Conservation (phyloP, 1,140 invertebrate species). For the Drosophila arizonae region DNA sequence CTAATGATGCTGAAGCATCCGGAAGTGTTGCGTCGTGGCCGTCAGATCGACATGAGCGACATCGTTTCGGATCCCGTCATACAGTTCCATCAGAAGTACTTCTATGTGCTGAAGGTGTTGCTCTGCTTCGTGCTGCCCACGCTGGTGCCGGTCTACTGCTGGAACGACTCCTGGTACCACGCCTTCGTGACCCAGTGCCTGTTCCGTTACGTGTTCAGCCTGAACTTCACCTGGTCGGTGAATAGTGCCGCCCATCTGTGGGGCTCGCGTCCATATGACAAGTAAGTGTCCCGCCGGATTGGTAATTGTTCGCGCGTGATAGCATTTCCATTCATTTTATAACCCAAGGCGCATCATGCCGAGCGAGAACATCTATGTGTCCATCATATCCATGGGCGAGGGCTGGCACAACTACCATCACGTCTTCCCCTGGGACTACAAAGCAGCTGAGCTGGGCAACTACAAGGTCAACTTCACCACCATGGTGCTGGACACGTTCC, state of each 20-base stretch:
- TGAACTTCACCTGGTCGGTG: slow-evolving; percentile 95
- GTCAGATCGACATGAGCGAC: slow-evolving; percentile 90
- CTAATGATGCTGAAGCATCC: slow-evolving; percentile 93
- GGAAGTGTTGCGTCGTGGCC: slow-evolving; percentile 89
- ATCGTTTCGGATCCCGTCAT: slow-evolving; percentile 89
- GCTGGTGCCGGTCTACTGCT: slow-evolving; percentile 88
- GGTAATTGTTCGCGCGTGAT: not conserved
- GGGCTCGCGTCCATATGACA: slow-evolving; percentile 82
- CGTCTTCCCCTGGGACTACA: slow-evolving; percentile 92
- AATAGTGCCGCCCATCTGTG: slow-evolving; percentile 85
- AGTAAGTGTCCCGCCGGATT: slow-evolving; percentile 66
- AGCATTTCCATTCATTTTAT: not conserved
- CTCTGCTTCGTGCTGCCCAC: slow-evolving; percentile 91
- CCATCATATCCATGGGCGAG: slow-evolving; percentile 86
- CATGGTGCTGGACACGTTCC: slow-evolving; percentile 89
- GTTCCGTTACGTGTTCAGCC: slow-evolving; percentile 88
- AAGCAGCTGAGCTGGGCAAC: slow-evolving; percentile 86
- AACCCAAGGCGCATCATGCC: slow-evolving; percentile 86
- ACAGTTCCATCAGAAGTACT: slow-evolving; percentile 89
- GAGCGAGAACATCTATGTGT: slow-evolving; percentile 86
- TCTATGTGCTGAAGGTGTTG: slow-evolving; percentile 87
- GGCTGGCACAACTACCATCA: slow-evolving; percentile 98
- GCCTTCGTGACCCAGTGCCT: slow-evolving; percentile 86
- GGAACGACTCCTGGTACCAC: slow-evolving; percentile 88
- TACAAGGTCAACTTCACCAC: slow-evolving; percentile 82